These are phyloP conservation scores for Synergus japonicus DNA, from an alignment of 2,888 invertebrate genomes.

Conservation along the genomic window DNA sequence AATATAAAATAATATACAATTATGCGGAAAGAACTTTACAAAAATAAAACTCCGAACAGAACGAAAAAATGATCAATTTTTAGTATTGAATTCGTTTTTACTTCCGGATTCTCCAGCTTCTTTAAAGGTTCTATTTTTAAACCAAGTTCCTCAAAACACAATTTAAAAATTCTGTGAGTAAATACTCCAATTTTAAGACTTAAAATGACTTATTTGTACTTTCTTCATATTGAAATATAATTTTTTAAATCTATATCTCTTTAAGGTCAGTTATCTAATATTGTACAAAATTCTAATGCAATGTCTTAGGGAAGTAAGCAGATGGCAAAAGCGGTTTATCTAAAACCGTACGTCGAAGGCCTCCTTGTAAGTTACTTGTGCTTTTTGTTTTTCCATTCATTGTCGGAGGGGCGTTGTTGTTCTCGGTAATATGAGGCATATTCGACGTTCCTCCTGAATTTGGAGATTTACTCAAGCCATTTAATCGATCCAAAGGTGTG, in stretches of 20 bases:
- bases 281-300: slow-evolving; percentile 61
- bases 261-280: slow-evolving; percentile 41
- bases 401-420: slow-evolving; percentile 67
- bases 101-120: not conserved
- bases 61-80: not conserved
- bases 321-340: slow-evolving; percentile 74
- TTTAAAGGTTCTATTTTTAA: not conserved
- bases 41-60: not conserved
- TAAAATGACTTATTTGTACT: slow-evolving; percentile 46
- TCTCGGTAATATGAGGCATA: slow-evolving; percentile 58
- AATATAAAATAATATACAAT: not conserved
- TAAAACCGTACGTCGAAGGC: slow-evolving; percentile 69
- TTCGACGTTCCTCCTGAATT: slow-evolving; percentile 48
- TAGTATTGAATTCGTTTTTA: no score
- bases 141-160: not conserved
- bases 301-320: slow-evolving; percentile 73
- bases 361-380: slow-evolving; percentile 67
- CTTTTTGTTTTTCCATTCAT: slow-evolving; percentile 69
- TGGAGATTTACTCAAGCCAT: slow-evolving; percentile 63
- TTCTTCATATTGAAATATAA: slow-evolving; percentile 35
- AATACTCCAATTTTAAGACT: not conserved
- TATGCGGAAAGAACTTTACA: not conserved
- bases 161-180: not conserved
- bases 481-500: slow-evolving; percentile 73
- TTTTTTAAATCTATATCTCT: slow-evolving; percentile 40